Evolutionary conservation across 2,797 vertebrate genomes (phyloP), one percentile per base, ranked within the genome.

Genomic region (Fratercula arctica): DNA sequence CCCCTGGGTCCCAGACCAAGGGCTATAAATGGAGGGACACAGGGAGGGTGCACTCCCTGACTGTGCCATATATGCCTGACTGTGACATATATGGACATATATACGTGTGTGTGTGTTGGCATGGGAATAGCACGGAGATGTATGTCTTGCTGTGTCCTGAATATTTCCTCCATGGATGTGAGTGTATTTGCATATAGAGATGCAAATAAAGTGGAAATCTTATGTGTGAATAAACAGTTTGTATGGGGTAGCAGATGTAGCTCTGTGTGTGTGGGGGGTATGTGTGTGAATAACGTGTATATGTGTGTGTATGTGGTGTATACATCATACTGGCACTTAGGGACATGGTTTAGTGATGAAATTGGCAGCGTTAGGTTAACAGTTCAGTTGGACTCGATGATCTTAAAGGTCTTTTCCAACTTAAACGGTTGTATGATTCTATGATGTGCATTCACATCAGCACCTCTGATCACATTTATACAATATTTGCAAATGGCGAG

Each of bases 61-160:
- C 33, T 53, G 13, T 68, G 26, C 18, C 17, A n/a, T 24, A 37
- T 72, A 24, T n/a, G 16, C 7, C 31, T 41, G 13, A 53, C 35
- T 51, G 13, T 68, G 26, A 18, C 17, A 37, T 24, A 37, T 45
- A n/a, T 18, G 29, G 29, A 56, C 4, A n/a, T 10, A 23, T 3
- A 4, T 19, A 10, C 3, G 1, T 18, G 4, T 0, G 0, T 0
- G 0, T 37, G 35, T 23, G 21, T 39, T 2, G 4, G 53, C 48
- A 68, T 8, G 23, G 20, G 24, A 33, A 28, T 21, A 43, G 10
- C 35, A 35, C 4, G 18, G 53, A 84, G 41, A 21, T 2, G 3
- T 5, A 2, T 0, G 2, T n/a, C 8, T 25, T 66, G 13, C 23
- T 48, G 7, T 6, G 24, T 51, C 28, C 26, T 69, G 54, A 81